Conservation (phyloP, 1,140 invertebrate species). For the Myzus persicae region DNA sequence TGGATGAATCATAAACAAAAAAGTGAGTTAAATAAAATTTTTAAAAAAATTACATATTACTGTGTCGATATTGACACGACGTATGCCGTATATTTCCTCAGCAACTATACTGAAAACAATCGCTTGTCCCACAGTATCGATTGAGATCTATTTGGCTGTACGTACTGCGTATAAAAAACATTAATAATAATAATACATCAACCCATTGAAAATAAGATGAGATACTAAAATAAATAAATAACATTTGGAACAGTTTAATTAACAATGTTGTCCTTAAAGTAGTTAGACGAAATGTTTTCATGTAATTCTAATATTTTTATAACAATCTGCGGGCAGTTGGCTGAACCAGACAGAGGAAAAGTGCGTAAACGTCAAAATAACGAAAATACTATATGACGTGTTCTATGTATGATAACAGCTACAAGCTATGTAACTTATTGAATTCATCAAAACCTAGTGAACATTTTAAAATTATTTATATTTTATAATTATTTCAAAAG, state of each 20-base stretch:
- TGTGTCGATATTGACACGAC: no score
- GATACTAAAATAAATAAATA: background rate
- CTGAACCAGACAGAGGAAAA: background rate
- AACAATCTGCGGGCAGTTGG: background rate
- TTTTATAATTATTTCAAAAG: background rate
- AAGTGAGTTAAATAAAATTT: background rate
- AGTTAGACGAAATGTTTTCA: background rate
- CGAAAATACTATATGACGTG: background rate
- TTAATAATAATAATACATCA: no score
- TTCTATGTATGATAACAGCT: background rate
- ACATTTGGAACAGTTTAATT: background rate
- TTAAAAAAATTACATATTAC: no score
- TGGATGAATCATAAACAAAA: background rate
- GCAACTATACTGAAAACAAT: no score
- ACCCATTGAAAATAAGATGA: no score
- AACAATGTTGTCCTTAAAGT: background rate
- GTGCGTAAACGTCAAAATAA: background rate
- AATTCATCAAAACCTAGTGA: background rate
- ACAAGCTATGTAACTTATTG: background rate
- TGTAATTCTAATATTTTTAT: background rate
- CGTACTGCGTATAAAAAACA: no score
- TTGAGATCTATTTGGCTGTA: no score
- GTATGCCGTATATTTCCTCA: no score
- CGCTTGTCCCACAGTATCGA: no score
- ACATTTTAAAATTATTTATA: background rate